These are phyloP conservation scores for Cantharis rufa DNA, from an alignment of 2,888 invertebrate genomes.

Conservation along the genomic window DNA sequence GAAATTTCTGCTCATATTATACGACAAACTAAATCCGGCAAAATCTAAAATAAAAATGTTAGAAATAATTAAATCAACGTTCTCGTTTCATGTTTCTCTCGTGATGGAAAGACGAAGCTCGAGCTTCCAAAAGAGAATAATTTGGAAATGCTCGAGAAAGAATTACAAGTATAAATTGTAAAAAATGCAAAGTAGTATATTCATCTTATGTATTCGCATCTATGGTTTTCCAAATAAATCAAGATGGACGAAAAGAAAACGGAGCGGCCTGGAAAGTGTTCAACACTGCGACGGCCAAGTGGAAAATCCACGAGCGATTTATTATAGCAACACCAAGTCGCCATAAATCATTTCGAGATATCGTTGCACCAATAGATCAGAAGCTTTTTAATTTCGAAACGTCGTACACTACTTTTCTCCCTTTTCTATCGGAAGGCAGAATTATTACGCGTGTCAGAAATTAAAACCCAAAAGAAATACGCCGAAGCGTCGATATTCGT, in stretches of 20 bases:
- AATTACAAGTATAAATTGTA: conserved; percentile 28
- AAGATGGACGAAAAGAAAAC: conserved; percentile 32
- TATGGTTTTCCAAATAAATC: conserved; percentile 40
- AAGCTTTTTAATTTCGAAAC: conserved; percentile 41
- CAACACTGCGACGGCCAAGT: conserved; percentile 42
- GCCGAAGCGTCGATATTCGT: conserved; percentile 37
- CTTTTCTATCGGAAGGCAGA: conserved; percentile 6
- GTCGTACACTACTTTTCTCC: conserved; percentile 20
- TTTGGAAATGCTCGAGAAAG: conserved; percentile 7
- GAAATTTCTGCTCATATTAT: neutral
- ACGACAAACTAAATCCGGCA: neutral
- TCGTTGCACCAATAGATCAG: conserved; percentile 44
- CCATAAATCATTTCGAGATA: conserved; percentile 53
- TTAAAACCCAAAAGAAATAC: conserved; percentile 24
- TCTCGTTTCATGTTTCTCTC: neutral
- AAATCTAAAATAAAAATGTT: neutral
- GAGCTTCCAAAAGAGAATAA: conserved; percentile 4
- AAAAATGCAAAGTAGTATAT: conserved; percentile 27
- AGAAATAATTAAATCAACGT: neutral
- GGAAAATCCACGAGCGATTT: conserved; percentile 41
- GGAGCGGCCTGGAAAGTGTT: conserved; percentile 40
- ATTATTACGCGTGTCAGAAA: conserved; percentile 23
- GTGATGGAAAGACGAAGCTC: neutral
- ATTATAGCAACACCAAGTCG: conserved; percentile 46
- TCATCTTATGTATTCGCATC: conserved; percentile 24